Evolutionary conservation across 2,888 invertebrate species (phyloP).

Genomic region (Periphyllus acericola): DNA sequence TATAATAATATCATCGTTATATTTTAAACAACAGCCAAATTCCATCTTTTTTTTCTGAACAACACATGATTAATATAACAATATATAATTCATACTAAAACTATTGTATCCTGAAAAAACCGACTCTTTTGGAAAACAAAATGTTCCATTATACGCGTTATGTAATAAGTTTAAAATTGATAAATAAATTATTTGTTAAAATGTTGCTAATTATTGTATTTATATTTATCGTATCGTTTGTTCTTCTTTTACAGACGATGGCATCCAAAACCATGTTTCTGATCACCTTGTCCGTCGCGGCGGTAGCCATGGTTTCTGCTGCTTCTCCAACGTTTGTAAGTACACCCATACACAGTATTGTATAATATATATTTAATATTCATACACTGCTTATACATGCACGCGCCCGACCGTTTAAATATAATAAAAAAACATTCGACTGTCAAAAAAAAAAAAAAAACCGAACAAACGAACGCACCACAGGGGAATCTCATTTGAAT

Average conservation of each 20-base stretch:
- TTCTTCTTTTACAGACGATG: constrained; percentile 32
- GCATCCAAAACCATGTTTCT: constrained; percentile 18
- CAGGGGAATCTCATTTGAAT: constrained; percentile 57
- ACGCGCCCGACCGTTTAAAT: background rate
- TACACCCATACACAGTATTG: background rate
- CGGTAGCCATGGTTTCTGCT: constrained; percentile 11
- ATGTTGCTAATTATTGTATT: constrained; percentile 13
- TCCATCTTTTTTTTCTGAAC: too few relatives aligned
- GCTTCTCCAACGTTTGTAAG: constrained; percentile 52
- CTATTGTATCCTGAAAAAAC: too few relatives aligned
- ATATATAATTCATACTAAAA: too few relatives aligned
- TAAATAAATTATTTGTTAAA: background rate
- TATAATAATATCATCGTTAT: too few relatives aligned
- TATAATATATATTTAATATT: background rate
- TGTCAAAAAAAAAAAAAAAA: constrained; percentile 27
- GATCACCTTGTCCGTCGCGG: constrained; percentile 23
- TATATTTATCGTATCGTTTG: background rate
- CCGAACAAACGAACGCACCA: background rate
- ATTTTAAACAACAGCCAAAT: too few relatives aligned
- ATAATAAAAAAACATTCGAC: background rate
- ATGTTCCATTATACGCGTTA: too few relatives aligned
- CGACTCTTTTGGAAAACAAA: too few relatives aligned
- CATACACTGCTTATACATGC: background rate
- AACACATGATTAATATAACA: too few relatives aligned
- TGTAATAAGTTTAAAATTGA: too few relatives aligned